Evolutionary conservation across 2,888 invertebrate species (phyloP).

Genomic region (Andrena dorsata): DNA sequence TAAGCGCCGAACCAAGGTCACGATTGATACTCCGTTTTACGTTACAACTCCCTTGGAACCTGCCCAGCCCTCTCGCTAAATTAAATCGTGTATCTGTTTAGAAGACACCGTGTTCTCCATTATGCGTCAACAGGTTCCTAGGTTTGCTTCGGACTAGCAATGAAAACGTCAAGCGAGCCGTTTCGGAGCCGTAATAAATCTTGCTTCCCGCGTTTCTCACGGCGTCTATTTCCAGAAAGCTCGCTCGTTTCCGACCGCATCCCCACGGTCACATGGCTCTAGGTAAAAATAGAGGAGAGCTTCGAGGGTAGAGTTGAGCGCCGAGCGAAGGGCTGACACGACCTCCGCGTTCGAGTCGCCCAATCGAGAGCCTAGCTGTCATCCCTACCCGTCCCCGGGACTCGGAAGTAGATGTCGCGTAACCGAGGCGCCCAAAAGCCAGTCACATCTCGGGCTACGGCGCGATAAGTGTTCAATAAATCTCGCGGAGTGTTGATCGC

Average conservation of each 20-base stretch:
- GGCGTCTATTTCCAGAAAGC: slow-evolving; percentile 28
- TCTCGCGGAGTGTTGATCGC: slow-evolving; percentile 26
- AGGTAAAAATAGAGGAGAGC: slow-evolving; percentile 21
- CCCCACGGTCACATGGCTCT: background rate
- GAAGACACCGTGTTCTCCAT: background rate
- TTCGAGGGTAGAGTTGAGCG: slow-evolving; percentile 47
- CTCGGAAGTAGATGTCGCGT: slow-evolving; percentile 57
- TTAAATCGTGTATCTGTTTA: background rate
- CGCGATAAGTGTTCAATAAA: slow-evolving; percentile 60
- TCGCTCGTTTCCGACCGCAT: background rate
- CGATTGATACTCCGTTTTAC: slow-evolving; percentile 14
- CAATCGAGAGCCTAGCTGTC: slow-evolving; percentile 35
- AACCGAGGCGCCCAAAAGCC: slow-evolving; percentile 56
- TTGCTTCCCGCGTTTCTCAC: slow-evolving; percentile 22
- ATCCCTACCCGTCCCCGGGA: slow-evolving; percentile 31
- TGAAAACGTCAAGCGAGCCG: background rate
- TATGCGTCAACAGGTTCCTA: background rate
- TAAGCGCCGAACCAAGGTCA: slow-evolving; percentile 4
- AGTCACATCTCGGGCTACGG: slow-evolving; percentile 57
- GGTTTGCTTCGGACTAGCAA: background rate
- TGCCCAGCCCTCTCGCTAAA: no score
- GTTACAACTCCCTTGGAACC: no score
- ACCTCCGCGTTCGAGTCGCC: slow-evolving; percentile 24
- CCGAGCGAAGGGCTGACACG: slow-evolving; percentile 38
- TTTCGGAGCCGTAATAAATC: background rate